Evolutionary conservation across 1,140 invertebrate genomes (phyloP).

Genomic region (Adoxophyes honmai): DNA sequence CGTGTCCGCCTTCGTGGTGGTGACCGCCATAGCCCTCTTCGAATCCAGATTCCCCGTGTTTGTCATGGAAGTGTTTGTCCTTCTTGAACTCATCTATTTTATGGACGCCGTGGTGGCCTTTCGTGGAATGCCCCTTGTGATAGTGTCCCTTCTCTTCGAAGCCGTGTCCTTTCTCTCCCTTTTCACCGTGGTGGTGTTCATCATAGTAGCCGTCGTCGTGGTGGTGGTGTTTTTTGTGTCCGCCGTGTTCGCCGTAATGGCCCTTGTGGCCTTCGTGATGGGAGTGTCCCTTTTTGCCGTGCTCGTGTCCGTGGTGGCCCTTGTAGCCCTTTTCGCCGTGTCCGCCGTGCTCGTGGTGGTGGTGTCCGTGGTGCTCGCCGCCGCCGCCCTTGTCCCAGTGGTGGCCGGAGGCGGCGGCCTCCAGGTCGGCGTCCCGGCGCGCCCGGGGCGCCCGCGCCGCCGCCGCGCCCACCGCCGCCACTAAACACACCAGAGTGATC

Average conservation of each 20-base stretch:
- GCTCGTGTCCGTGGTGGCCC: slow-evolving; percentile 80
- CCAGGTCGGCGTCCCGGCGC: slow-evolving; percentile 73
- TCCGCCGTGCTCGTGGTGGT: slow-evolving; percentile 73
- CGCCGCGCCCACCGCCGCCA: slow-evolving; percentile 34
- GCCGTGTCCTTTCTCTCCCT: slow-evolving; percentile 80
- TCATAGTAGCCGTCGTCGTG: slow-evolving; percentile 85
- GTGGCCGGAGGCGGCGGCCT: slow-evolving; percentile 75
- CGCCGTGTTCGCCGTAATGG: slow-evolving; percentile 83
- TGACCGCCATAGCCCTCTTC: slow-evolving; percentile 81
- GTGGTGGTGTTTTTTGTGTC: slow-evolving; percentile 85
- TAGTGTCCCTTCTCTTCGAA: slow-evolving; percentile 80
- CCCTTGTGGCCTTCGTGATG: slow-evolving; percentile 83
- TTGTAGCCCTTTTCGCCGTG: slow-evolving; percentile 75
- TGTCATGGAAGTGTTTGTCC: slow-evolving; percentile 83
- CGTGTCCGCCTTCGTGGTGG: slow-evolving; percentile 81
- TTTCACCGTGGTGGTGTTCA: slow-evolving; percentile 82
- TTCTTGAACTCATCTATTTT: slow-evolving; percentile 84
- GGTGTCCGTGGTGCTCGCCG: slow-evolving; percentile 70
- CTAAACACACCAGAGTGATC: slow-evolving; percentile 37
- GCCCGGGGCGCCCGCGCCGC: slow-evolving; percentile 48
- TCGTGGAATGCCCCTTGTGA: slow-evolving; percentile 87
- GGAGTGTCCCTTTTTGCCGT: slow-evolving; percentile 84
- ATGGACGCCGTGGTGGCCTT: slow-evolving; percentile 86
- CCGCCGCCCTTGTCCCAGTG: slow-evolving; percentile 78
- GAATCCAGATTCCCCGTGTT: slow-evolving; percentile 85